Evolutionary conservation across 2,888 invertebrate genomes (phyloP), one percentile per base, ranked within the genome.

Genomic region (Flexamia atlantica): DNA sequence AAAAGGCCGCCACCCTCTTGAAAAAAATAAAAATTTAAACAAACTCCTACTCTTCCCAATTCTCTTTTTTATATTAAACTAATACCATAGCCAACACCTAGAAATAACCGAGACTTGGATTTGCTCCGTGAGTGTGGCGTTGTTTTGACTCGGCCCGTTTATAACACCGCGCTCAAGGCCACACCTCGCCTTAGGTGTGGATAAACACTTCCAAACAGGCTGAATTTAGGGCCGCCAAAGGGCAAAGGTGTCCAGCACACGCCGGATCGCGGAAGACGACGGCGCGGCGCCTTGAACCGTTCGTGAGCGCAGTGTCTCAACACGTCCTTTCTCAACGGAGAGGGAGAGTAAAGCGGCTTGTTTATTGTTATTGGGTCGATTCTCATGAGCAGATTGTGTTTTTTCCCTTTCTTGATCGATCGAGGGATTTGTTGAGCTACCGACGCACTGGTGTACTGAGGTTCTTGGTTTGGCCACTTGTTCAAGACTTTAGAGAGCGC

Each of bases 201-300:
- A 64, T 30, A 64, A 64, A 28, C 30, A 64, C 28, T 14, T 4
- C 53, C 46, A 23, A 64, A 64, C 57, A 64, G 64, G 28, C 28
- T 14, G 64, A 28, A 64, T 64, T 64, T 64, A 64, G 30, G 30
- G n/a, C 9, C 64, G 64, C 64, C 64, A 64, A 64, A 64, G 64
- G 64, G 64, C 30, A 64, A 14, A 64, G 64, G 64, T 30, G 3
- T 28, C 17, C 64, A 64, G 64, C 64, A 20, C 64, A 64, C 17
- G 64, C 64, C 4, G 64, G 28, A 64, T 30, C 64, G 64, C 64
- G 64, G 64, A 64, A 64, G 64, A 25, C 64, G 30, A 64, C 53
- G 20, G 14, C 17, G 64, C 25, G 3, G 9, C 10, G 28, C 64
- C 28, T 64, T 30, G 64, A n/a, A 64, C 28, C 30, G 64, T 1